phyloP scores from a whole-genome alignment of 2,113 vertebrate genomes.

The Rhynchopsitta pachyrhyncha region DNA sequence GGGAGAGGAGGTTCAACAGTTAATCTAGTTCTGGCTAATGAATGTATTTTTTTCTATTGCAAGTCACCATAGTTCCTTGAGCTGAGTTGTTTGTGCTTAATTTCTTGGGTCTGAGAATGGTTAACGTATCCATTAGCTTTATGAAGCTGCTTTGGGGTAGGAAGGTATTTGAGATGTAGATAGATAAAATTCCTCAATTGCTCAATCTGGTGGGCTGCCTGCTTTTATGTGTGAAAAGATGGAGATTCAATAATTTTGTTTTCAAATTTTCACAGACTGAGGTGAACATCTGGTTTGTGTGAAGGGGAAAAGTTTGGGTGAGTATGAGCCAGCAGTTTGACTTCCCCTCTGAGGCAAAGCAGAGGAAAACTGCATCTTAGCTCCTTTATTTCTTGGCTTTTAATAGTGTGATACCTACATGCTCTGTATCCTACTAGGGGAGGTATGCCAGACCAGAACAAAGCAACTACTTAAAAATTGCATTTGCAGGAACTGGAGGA shows the following conservation, averaged over 20 bases:
- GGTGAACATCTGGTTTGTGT: not conserved
- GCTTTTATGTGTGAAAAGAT: not conserved
- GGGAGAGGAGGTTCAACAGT: not conserved
- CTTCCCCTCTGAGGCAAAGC: not conserved
- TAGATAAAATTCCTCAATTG: not conserved
- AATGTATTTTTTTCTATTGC: not conserved
- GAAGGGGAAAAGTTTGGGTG: not conserved
- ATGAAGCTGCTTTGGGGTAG: not conserved
- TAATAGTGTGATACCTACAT: not conserved
- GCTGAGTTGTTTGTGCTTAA: not conserved
- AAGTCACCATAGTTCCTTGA: not conserved
- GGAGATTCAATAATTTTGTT: not conserved
- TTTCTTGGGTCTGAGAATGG: not conserved
- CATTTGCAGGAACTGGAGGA: not conserved
- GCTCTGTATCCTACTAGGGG: not conserved
- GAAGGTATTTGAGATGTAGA: not conserved
- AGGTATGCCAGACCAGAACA: not conserved
- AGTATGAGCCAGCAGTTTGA: not conserved
- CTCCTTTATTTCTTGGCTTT: not conserved
- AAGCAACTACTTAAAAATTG: constrained; percentile 14
- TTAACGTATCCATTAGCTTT: not conserved
- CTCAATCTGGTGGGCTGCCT: not conserved
- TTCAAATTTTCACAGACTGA: not conserved
- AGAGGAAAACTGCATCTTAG: not conserved
- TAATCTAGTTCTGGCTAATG: not conserved